A percentile compares a stretch with the other conserved stretches of the same genome.
phyloP scores from a whole-genome alignment of 2,888 invertebrate species.

The Papilio gigon region DNA sequence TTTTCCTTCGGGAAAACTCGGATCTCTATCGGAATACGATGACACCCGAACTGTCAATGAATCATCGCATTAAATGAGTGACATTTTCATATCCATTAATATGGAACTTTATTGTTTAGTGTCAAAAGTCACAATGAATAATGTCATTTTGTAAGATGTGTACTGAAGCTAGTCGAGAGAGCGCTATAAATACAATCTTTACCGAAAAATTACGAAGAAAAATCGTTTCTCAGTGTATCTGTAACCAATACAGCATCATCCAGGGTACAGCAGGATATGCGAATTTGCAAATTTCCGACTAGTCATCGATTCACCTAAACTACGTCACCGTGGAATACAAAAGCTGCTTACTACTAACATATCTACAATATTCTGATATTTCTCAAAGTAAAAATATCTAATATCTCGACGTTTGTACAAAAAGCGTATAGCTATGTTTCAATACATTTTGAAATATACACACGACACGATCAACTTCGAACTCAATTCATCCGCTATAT shows the following conservation, averaged over 20 bases:
- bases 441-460: slow-evolving; percentile 65
- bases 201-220: too few species aligned
- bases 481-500: slow-evolving; percentile 46
- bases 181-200: too few species aligned
- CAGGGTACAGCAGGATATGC: slow-evolving; percentile 63
- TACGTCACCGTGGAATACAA: slow-evolving; percentile 67
- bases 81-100: too few species aligned
- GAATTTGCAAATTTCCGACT: slow-evolving; percentile 67
- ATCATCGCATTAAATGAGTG: too few species aligned
- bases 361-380: slow-evolving; percentile 59
- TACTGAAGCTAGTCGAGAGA: too few species aligned
- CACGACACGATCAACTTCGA: slow-evolving; percentile 49
- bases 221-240: too few species aligned
- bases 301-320: slow-evolving; percentile 63
- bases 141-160: too few species aligned
- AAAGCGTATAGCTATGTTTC: slow-evolving; percentile 62
- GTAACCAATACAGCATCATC: slow-evolving; percentile 66
- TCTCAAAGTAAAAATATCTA: slow-evolving; percentile 70
- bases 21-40: too few species aligned
- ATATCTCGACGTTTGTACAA: slow-evolving; percentile 71
- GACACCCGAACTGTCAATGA: too few species aligned
- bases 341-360: slow-evolving; percentile 65
- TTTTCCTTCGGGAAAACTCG: too few species aligned
- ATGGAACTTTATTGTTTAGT: too few species aligned
- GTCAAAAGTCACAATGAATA: too few species aligned